Percentiles rank a stretch among this genome's conserved stretches.
Evolutionary conservation across 2,888 invertebrate genomes (phyloP).

Genomic region (Caradrina clavipalpis): DNA sequence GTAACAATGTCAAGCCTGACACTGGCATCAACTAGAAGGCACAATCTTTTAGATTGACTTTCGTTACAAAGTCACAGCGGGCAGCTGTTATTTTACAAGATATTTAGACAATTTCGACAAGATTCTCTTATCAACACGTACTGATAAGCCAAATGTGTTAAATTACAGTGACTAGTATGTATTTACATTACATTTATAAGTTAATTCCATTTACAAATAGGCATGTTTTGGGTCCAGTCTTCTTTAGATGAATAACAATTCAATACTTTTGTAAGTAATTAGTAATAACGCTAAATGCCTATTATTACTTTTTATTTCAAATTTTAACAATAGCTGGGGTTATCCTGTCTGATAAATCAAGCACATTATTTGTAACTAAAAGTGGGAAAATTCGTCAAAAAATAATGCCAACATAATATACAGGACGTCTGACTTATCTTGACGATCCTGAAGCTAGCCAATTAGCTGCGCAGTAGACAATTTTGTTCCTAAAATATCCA

Average conservation of each 20-base stretch:
- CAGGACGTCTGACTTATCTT: no score
- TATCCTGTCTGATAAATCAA: conserved; percentile 12
- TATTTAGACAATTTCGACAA: conserved; percentile 35
- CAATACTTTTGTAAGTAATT: conserved; percentile 23
- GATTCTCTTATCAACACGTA: conserved; percentile 30
- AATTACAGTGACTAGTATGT: conserved; percentile 56
- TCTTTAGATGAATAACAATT: conserved; percentile 50
- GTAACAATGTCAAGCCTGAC: conserved; percentile 10
- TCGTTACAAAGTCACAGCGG: conserved; percentile 48
- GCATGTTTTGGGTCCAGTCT: conserved; percentile 58
- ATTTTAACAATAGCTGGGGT: conserved; percentile 4
- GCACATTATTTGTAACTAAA: background rate
- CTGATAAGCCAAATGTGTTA: conserved; percentile 25
- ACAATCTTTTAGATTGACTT: conserved; percentile 74
- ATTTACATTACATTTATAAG: conserved; percentile 39
- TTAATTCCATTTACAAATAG: conserved; percentile 36
- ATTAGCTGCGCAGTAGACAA: no score
- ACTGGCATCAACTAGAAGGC: conserved; percentile 67
- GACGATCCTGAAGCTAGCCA: no score
- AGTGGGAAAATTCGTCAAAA: conserved; percentile 4
- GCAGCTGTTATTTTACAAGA: conserved; percentile 31
- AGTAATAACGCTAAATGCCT: conserved; percentile 19
- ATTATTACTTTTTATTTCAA: conserved; percentile 15
- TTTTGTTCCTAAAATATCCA: no score
- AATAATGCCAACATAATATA: background rate